phyloP scores from a whole-genome alignment of 2,888 invertebrate species.

The Agrilus biguttatus region DNA sequence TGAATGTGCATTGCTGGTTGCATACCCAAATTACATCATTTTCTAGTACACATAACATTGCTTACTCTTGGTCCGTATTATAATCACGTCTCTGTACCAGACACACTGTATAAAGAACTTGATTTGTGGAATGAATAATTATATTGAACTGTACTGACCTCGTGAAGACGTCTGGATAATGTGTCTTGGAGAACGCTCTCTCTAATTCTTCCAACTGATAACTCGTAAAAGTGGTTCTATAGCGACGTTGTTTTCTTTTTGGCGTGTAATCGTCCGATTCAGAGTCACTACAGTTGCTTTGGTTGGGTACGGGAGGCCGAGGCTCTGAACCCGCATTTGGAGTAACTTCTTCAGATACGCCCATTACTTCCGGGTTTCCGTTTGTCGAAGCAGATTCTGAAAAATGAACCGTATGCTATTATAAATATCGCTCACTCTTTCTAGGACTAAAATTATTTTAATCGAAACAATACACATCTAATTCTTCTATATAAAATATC shows the following conservation, averaged over 20 bases:
- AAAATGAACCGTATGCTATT: conserved; percentile 10
- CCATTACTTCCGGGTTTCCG: conserved; percentile 27
- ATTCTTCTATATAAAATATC: no score
- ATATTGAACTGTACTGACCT: conserved; percentile 41
- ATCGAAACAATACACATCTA: no score
- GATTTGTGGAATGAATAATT: no score
- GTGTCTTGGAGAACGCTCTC: conserved; percentile 92
- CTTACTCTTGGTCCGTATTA: no score
- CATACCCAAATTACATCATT: no score
- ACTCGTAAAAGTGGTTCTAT: conserved; percentile 88
- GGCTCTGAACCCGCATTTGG: conserved; percentile 21
- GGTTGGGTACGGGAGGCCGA: conserved; percentile 12
- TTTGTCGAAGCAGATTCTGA: conserved; percentile 27
- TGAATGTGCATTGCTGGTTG: no score
- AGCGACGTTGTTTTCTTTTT: conserved; percentile 79
- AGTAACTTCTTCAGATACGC: conserved; percentile 28
- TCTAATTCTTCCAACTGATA: conserved; percentile 92
- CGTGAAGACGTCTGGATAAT: conserved; percentile 96
- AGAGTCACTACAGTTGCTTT: conserved; percentile 44
- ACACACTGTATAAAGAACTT: no score
- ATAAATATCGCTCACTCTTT: background rate
- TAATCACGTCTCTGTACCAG: no score
- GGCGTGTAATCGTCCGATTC: conserved; percentile 65
- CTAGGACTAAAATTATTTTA: no score
- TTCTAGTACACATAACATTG: no score